These are phyloP conservation scores for Saguinus imperator DNA, from an alignment of 2,113 vertebrate genomes.

Conservation along the genomic window DNA sequence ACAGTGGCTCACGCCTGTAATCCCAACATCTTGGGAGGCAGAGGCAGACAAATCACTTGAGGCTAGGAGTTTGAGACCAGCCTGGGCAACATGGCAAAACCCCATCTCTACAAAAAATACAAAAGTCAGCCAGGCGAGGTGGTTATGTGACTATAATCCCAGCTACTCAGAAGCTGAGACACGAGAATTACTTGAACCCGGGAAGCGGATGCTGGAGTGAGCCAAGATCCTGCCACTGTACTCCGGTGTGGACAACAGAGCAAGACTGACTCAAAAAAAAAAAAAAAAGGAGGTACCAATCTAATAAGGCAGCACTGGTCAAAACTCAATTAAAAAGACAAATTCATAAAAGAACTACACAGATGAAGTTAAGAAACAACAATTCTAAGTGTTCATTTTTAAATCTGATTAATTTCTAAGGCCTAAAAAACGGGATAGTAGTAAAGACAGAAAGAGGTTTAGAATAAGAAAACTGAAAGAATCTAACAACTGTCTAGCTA, in stretches of 20 bases:
- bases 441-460: background rate
- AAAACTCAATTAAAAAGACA: slow-evolving; percentile 18
- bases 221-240: background rate
- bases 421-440: background rate
- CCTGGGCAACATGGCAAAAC: no score
- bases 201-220: background rate
- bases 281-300: background rate
- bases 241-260: background rate
- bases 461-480: background rate
- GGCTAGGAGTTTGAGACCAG: no score
- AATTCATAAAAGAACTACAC: slow-evolving; percentile 12
- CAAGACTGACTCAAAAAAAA: background rate
- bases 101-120: no score
- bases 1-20: no score
- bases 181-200: background rate
- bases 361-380: background rate
- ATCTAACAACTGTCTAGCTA: background rate
- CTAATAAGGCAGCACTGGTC: background rate
- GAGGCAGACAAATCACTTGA: no score
- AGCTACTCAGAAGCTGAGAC: no score
- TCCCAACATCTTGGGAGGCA: no score
- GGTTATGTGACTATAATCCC: no score
- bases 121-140: no score
- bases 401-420: slow-evolving; percentile 18
- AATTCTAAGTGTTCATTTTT: background rate